Evolutionary conservation across 2,888 invertebrate genomes (phyloP), one percentile per base, ranked within the genome.

Genomic region (Phaedon cochleariae): DNA sequence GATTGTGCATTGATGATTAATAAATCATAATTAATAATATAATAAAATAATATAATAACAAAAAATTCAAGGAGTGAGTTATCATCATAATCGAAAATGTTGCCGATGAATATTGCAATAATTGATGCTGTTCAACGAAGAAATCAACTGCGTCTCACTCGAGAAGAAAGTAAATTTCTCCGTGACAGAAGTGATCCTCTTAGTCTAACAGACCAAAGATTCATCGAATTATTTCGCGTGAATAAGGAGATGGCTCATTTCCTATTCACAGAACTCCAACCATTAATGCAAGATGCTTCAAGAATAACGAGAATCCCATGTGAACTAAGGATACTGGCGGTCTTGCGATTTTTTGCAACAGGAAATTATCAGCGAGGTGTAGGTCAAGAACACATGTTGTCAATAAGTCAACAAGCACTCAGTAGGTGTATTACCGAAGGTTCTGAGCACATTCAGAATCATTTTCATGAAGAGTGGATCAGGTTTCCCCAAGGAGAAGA

Each of bases 321-420:
- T 52, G 15, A 29, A n/a, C n/a, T n/a, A n/a, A n/a, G 52, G 29
- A 52, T 52, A 9, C 52, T 52, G 4, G 52, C 52, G 4, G 52
- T 15, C 26, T 52, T 22, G 26, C 52, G 52, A 52, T 52, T 52
- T 52, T 52, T 22, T 26, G 52, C 52, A 1, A 52, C 52, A 1
- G 52, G 22, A 1, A 52, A 20, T 52, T 22, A 52, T 15, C 52
- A 52, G 15, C 1, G 52, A n/a, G 52, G 52, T 52, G 15, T 52
- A 22, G 21, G 26, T 15, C 52, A 48, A 17, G 15, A 48, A 48
- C 3, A 48, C 18, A 15, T 48, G 17, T 20, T 52, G 4, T 20
- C 52, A 52, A 41, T 41, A 10, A 41, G 41, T 17, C 41, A 41
- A 10, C 41, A 41, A 15, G 41, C 17, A 15, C 10, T 41, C 5